Base-by-base conservation (phyloP, 1,140 invertebrate species). In the Scaptomyza montana region DNA sequence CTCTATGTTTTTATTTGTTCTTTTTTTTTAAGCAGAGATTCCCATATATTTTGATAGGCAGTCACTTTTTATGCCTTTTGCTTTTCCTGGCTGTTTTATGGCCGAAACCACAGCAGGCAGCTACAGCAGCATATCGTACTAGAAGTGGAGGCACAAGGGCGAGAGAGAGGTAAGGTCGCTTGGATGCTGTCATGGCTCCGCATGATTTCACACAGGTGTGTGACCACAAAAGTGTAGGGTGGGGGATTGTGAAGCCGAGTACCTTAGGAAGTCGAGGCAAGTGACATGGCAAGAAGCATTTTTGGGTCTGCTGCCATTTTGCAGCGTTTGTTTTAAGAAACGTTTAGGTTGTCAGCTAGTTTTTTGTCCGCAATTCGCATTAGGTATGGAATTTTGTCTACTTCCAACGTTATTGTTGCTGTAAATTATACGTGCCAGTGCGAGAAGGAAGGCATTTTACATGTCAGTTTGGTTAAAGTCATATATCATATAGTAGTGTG, bases 331-430 rank as follows among this genome's bases (percentile, higher is more conserved):
- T 87, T 87, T 87, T 59, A 87, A 87, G 81, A 87, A 81, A 87
- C 81, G 81, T 87, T 86, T 87, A 78, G 82, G 78, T 82, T 86
- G 82, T 87, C 81, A 86, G 81, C 75, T 82, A 82, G 75, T 87
- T 86, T 72, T 78, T 87, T 57, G 33, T 46, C 45, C 69, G 69
- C 33, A 25, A 47, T 56, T 25, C 57, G 74, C 50, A 79, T 77
- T 74, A 82, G 63, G 41, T 62, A 47, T 53, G 65, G 71, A 75
- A 62, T 84, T 73, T 66, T 66, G 63, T 57, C 69, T 74, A 67
- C 41, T 60, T 56, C 41, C 54, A 67, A 53, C 54, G 67, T 67
- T 85, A 77, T 84, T 86, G 77, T 77, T 80, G 55, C 64, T 41
- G 28, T 67, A 54, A 67, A 67, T 67, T 66, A 66, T 71, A 59